phyloP scores from a whole-genome alignment of 2,888 invertebrate species.

The Lasioglossum leucozonium region DNA sequence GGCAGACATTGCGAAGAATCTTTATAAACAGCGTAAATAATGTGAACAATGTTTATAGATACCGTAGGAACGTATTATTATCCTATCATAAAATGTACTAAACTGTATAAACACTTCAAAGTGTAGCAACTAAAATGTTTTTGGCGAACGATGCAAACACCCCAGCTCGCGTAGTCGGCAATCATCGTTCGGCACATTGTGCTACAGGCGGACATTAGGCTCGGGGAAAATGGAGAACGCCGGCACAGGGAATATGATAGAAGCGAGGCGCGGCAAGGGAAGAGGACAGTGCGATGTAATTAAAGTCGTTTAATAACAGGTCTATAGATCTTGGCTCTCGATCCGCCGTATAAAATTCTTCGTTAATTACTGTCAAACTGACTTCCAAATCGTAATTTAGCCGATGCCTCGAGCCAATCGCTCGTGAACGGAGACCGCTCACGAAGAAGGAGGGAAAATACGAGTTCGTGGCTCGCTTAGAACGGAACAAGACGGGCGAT shows the following conservation, averaged over 20 bases:
- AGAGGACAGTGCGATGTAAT: conserved; percentile 65
- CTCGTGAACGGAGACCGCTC: neutral
- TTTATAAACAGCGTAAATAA: neutral
- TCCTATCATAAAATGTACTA: neutral
- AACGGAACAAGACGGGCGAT: neutral
- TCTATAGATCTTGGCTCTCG: conserved; percentile 65
- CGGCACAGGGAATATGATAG: neutral
- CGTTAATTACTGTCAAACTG: conserved; percentile 76
- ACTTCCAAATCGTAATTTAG: conserved; percentile 71
- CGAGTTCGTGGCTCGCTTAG: neutral
- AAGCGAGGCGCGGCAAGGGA: neutral
- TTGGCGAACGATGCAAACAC: neutral
- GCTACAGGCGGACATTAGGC: conserved; percentile 14
- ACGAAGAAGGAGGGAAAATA: neutral
- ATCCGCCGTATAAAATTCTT: conserved; percentile 72
- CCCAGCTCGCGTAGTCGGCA: neutral
- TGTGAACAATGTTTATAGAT: neutral
- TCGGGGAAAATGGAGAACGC: conserved; percentile 12
- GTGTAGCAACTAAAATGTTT: neutral
- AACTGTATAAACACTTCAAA: neutral
- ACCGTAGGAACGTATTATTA: neutral
- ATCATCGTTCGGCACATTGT: conserved; percentile 11
- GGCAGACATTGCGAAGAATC: neutral
- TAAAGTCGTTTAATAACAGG: conserved; percentile 74
- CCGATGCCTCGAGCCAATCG: conserved; percentile 53